A percentile compares a stretch with the other conserved stretches of the same genome.
Conservation (phyloP, 2,113 vertebrate species). For the Podocnemis expansa region DNA sequence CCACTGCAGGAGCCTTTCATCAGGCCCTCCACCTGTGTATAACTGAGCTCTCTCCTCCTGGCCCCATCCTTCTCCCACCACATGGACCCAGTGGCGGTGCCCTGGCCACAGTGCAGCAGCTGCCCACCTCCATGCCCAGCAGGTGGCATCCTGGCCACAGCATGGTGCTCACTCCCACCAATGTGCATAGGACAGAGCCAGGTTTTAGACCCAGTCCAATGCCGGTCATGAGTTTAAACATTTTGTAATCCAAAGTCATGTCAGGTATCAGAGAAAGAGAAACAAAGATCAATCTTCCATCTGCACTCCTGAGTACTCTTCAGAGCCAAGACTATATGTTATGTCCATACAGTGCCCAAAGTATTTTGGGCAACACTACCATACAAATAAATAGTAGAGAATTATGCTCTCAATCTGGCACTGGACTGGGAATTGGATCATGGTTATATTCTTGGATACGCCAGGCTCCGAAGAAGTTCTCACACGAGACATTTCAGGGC, state of each 20-base stretch:
- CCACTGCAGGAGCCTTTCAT: too few relatives aligned
- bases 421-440: background rate
- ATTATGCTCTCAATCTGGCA: background rate
- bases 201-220: too few relatives aligned
- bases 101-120: too few relatives aligned
- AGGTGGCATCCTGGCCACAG: too few relatives aligned
- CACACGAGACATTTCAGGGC: background rate
- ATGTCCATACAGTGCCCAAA: constrained; percentile 41
- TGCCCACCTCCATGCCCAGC: too few relatives aligned
- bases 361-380: background rate
- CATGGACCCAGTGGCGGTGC: too few relatives aligned
- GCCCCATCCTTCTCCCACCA: too few relatives aligned
- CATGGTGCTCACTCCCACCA: too few relatives aligned
- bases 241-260: background rate
- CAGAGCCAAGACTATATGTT: constrained; percentile 54
- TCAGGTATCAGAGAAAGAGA: constrained; percentile 47
- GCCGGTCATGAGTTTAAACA: constrained; percentile 36
- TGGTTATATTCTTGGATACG: background rate
- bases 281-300: constrained; percentile 13
- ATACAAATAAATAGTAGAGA: background rate
- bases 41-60: too few relatives aligned
- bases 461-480: background rate
- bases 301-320: constrained; percentile 53
- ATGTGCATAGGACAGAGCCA: too few relatives aligned
- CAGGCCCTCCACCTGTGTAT: too few relatives aligned